Evolutionary conservation across 2,113 vertebrate genomes (phyloP).

Genomic region (Dipodomys merriami): DNA sequence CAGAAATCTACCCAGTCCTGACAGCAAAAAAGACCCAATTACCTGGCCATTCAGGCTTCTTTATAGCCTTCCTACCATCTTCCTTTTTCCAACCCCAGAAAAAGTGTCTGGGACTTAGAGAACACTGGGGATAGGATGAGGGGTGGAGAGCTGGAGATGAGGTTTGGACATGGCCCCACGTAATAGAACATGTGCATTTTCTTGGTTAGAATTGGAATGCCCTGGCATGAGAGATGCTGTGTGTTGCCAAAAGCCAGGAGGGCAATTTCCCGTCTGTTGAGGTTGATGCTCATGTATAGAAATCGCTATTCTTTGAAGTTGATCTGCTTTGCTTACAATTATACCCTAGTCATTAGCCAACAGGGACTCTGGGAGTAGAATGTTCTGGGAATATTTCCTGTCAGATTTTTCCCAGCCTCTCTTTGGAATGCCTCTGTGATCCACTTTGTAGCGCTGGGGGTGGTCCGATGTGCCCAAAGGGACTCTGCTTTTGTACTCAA

Average conservation of each 20-base stretch:
- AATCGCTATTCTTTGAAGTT: slow-evolving; percentile 56
- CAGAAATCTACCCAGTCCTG: not conserved
- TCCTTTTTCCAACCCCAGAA: not conserved
- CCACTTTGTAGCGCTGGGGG: slow-evolving; percentile 54
- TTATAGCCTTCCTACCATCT: not conserved
- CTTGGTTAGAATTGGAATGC: not conserved
- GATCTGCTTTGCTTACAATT: slow-evolving; percentile 66
- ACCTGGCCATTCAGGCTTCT: too few species aligned
- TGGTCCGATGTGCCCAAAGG: slow-evolving; percentile 69
- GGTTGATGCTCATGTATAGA: not conserved
- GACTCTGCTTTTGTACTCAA: slow-evolving; percentile 59
- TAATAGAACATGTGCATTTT: not conserved
- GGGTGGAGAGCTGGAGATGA: not conserved
- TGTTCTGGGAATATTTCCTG: slow-evolving; percentile 77
- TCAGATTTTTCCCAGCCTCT: slow-evolving; percentile 75
- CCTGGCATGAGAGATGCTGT: not conserved
- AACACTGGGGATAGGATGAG: rapidly evolving
- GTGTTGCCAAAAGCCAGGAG: slow-evolving; percentile 33
- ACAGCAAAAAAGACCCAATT: not conserved
- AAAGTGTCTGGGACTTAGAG: not conserved
- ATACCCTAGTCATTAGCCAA: slow-evolving; percentile 64
- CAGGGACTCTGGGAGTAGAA: slow-evolving; percentile 62
- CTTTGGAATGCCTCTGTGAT: slow-evolving; percentile 68
- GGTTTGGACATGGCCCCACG: not conserved
- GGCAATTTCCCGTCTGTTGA: slow-evolving; percentile 44